A percentile compares a stretch with the other conserved stretches of the same genome.
These are phyloP conservation scores for Catotricha subobsoleta DNA, from an alignment of 2,888 invertebrate species.

Conservation along the genomic window DNA sequence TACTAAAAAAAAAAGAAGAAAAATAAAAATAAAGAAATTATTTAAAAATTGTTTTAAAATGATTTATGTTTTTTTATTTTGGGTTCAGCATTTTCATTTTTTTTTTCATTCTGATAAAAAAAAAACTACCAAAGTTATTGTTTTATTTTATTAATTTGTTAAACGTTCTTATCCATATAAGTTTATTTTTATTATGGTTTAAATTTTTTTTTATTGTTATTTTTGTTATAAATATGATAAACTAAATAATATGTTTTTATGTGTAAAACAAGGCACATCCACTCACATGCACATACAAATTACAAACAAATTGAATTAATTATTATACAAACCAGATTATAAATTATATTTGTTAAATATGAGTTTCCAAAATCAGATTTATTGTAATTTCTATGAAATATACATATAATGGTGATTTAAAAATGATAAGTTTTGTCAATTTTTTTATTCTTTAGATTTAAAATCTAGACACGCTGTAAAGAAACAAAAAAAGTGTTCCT, in stretches of 20 bases:
- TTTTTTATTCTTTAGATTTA: too few species aligned
- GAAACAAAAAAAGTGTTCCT: too few species aligned
- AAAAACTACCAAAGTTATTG: neutral
- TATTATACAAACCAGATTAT: neutral
- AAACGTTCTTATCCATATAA: too few species aligned
- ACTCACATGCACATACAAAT: slow-evolving; percentile 8
- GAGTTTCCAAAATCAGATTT: slow-evolving; percentile 10
- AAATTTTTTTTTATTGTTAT: too few species aligned
- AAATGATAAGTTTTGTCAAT: neutral
- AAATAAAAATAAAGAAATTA: slow-evolving; percentile 1
- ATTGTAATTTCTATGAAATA: slow-evolving; percentile 14
- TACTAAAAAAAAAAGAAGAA: neutral
- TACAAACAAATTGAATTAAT: neutral
- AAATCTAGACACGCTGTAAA: too few species aligned
- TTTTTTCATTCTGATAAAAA: too few species aligned
- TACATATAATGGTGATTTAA: slow-evolving; percentile 8
- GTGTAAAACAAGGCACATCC: slow-evolving; percentile 3
- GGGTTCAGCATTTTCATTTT: too few species aligned
- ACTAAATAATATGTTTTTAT: slow-evolving; percentile 9
- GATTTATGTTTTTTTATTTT: too few species aligned
- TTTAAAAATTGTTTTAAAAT: too few species aligned
- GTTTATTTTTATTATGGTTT: too few species aligned
- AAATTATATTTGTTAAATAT: slow-evolving; percentile 7
- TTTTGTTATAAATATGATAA: too few species aligned
- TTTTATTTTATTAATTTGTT: neutral